phyloP scores from a whole-genome alignment of 1,140 invertebrate species.

The Euschistus heros region DNA sequence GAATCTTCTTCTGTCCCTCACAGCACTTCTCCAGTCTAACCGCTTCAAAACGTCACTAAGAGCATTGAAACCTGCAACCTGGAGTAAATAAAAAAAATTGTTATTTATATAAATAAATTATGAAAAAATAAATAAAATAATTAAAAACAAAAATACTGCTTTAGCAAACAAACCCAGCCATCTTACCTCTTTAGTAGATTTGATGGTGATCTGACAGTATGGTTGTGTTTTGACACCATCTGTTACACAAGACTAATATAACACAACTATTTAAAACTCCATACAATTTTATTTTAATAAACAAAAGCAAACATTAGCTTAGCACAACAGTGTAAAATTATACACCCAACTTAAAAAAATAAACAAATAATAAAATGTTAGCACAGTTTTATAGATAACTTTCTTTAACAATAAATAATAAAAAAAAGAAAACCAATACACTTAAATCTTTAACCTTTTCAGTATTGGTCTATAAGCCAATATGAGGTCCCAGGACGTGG shows the following conservation, averaged over 20 bases:
- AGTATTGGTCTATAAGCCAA: no score
- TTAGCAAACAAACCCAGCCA: no score
- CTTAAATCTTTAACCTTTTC: no score
- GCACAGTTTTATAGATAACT: no score
- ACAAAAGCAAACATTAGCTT: no score
- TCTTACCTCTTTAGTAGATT: slow-evolving; percentile 78
- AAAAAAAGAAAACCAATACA: no score
- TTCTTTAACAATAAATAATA: no score
- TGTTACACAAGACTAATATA: slow-evolving; percentile 21
- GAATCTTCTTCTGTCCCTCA: slow-evolving; percentile 84
- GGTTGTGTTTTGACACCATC: slow-evolving; percentile 48
- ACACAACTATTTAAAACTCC: background rate
- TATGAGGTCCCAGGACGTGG: no score
- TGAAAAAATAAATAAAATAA: background rate
- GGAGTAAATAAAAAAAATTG: slow-evolving; percentile 28
- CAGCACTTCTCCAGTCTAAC: slow-evolving; percentile 87
- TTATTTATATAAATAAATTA: background rate
- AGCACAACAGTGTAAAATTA: no score
- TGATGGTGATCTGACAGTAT: slow-evolving; percentile 84
- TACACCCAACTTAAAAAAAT: no score
- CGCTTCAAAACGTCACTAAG: slow-evolving; percentile 88
- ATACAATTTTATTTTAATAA: no score
- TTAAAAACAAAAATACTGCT: background rate
- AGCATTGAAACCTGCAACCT: slow-evolving; percentile 91
- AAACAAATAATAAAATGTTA: no score